Base-by-base conservation (phyloP, 2,888 invertebrate genomes). In the Platypus cylindrus region DNA sequence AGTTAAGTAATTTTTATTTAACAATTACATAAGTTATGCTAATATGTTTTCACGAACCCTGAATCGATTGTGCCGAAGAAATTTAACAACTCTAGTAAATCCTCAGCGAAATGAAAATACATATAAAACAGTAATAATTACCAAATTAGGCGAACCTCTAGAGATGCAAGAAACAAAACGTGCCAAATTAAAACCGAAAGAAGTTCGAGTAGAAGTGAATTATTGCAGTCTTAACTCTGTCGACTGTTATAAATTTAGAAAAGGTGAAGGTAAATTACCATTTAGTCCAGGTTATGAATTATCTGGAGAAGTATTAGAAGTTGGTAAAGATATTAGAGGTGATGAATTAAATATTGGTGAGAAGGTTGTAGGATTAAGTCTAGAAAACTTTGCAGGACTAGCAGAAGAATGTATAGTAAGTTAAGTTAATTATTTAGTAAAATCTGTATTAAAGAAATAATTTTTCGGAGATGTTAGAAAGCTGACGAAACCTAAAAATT, bases 221-320 rank as follows among this genome's bases (percentile, higher is more conserved):
- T 70, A 69, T 43, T 73, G 75, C 48, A 73, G 74, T 34, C 61
- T 79, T n/a, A 79, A 78, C 56, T 67, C 69, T 29, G 63, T 69
- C 1, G 79, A 79, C 57, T 58, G 70, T 24, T 54, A 69, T 24
- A 62, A 68, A 41, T 65, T 68, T 43, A 71, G 70, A 37, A 58
- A 61, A 23, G 63, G 67, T 38, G 63, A 62, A 3, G 51, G 50
- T 2, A 57, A 66, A 41, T 62, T 65, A 3, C 77, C 78, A 1
- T 68, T 71, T 49, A 58, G 71, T 16, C 74, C 78, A 33, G 79
- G 79, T 4, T 73, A 70, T 54, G 79, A 80, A 56, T 51, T 75
- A 7, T 63, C 67, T 17, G 79, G 78, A 1, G 70, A 71, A 51
- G 62, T 78, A 22, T 29, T 69, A 13, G 68, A 71, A 57, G 62